A percentile compares a stretch with the other conserved stretches of the same genome.
Conservation (phyloP, 1,140 invertebrate species). For the Calosoma granatense region DNA sequence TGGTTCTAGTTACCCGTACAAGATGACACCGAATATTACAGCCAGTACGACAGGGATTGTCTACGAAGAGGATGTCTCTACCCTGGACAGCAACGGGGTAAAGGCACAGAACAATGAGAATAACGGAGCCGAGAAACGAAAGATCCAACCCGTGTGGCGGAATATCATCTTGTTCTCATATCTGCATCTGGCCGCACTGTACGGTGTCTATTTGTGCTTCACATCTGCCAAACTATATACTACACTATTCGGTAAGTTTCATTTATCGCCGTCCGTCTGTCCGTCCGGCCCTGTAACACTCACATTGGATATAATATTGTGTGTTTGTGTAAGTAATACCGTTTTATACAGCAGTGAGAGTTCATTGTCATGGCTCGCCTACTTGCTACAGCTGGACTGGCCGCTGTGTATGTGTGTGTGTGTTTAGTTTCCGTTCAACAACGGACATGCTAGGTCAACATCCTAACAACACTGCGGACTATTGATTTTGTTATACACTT, state of each 20-base stretch:
- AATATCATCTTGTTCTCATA: conserved; percentile 79
- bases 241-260: conserved; percentile 59
- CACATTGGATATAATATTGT: too few relatives aligned
- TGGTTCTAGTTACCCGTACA: conserved; percentile 1
- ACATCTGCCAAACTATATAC: conserved; percentile 71
- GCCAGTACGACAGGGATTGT: conserved; percentile 48
- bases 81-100: conserved; percentile 38
- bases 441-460: too few relatives aligned
- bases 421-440: too few relatives aligned
- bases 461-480: too few relatives aligned
- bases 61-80: conserved; percentile 50
- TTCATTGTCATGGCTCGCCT: too few relatives aligned
- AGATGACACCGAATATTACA: conserved; percentile 50
- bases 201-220: conserved; percentile 71
- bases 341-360: neutral
- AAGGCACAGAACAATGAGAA: too few relatives aligned
- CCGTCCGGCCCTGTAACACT: too few relatives aligned
- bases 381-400: too few relatives aligned
- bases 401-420: too few relatives aligned
- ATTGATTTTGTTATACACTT: too few relatives aligned
- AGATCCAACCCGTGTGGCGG: conserved; percentile 75
- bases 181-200: conserved; percentile 78
- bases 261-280: too few relatives aligned
- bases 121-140: conserved; percentile 35
- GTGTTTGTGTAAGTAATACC: too few relatives aligned